Percentiles rank a stretch among this genome's conserved stretches.
Conservation (phyloP, 2,113 vertebrate species). For the Barnardius zonarius region DNA sequence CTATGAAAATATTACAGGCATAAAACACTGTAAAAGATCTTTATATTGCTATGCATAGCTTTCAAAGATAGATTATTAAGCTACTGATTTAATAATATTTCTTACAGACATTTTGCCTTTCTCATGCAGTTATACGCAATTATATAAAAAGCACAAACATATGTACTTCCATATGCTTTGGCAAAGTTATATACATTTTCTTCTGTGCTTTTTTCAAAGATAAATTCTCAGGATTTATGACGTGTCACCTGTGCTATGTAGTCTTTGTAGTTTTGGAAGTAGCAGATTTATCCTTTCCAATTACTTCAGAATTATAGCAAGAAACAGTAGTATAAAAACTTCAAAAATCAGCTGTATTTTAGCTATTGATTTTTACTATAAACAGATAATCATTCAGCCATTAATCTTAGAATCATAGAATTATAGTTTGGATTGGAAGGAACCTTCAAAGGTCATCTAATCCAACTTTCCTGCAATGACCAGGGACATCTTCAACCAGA, state of each 20-base stretch:
- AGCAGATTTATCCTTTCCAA: not conserved
- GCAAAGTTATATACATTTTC: not conserved
- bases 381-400: not conserved
- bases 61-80: not conserved
- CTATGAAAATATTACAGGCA: not conserved
- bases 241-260: not conserved
- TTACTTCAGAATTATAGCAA: not conserved
- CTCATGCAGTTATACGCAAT: not conserved
- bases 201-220: not conserved
- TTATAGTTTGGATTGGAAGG: not conserved
- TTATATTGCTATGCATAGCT: not conserved
- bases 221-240: not conserved
- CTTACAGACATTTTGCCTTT: not conserved
- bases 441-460: not conserved
- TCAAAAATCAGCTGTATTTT: not conserved
- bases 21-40: not conserved
- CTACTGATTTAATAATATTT: not conserved
- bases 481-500: no score
- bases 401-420: not conserved
- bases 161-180: not conserved
- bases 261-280: not conserved
- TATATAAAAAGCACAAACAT: not conserved
- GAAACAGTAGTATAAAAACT: not conserved
- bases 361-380: not conserved
- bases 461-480: not conserved